Percentiles rank a stretch among this genome's conserved stretches.
These are phyloP conservation scores for Cryptotermes secundus DNA, from an alignment of 1,140 invertebrate genomes.

Conservation along the genomic window DNA sequence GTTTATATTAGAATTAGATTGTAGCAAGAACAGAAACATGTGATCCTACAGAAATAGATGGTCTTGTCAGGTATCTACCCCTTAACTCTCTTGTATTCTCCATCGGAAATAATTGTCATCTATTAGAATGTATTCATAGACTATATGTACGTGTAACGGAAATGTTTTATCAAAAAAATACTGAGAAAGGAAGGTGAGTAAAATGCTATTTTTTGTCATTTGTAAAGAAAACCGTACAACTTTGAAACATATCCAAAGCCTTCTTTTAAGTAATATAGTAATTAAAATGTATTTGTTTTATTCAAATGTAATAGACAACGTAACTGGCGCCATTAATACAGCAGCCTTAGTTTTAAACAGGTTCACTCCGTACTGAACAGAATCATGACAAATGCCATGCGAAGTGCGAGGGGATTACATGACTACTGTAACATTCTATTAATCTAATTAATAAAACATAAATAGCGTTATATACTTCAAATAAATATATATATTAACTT, in stretches of 20 bases:
- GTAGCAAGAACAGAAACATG: background rate
- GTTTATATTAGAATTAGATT: background rate
- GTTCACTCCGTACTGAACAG: too few relatives aligned
- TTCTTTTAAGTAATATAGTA: background rate
- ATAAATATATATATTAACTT: too few relatives aligned
- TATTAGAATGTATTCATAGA: background rate
- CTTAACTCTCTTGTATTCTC: background rate
- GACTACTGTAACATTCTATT: too few relatives aligned
- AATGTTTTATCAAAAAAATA: background rate
- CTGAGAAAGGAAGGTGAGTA: background rate
- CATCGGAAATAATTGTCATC: background rate
- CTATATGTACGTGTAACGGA: background rate
- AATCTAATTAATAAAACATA: too few relatives aligned
- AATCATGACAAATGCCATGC: too few relatives aligned
- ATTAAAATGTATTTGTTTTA: too few relatives aligned
- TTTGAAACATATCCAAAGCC: background rate
- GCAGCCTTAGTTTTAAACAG: background rate
- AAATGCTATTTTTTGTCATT: background rate
- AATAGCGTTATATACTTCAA: too few relatives aligned
- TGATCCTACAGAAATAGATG: background rate
- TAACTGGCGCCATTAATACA: background rate
- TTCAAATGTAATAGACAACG: background rate
- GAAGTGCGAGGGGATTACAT: too few relatives aligned
- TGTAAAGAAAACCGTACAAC: background rate
- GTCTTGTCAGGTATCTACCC: background rate